Base-by-base conservation (phyloP, 2,888 invertebrate genomes). In the Drosophila borealis region DNA sequence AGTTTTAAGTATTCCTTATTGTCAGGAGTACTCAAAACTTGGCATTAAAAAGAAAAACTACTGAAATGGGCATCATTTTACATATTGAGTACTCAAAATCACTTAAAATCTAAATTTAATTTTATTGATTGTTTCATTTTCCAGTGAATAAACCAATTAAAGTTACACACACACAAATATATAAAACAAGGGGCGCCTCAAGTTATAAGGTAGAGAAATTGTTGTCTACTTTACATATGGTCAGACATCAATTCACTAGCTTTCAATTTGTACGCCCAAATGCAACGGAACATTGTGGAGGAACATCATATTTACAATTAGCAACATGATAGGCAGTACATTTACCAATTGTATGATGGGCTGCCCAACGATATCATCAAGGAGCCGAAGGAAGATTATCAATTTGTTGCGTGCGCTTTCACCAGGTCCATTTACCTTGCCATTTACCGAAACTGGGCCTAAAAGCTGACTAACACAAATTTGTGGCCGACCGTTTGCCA, bases 231-330 rank as follows among this genome's bases (percentile, higher is more conserved):
- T 46, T 45, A 17, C 25, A 39, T 50, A 41, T n/a, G 8, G 36
- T 9, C 17, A 84, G 88, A 77, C 88, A 74, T 64, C 85, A 82
- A 69, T 85, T 81, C 67, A 45, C 82, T 88, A 85, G 51, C 83
- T 83, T 88, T 80, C 80, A 80, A 75, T 78, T 88, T 82, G 82
- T 62, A 44, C 73, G 85, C 67, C 74, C 65, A 74, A 70, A 61
- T 50, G 63, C 81, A 79, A 53, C 83, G 65, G 34, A 67, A 69
- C 73, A 66, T 64, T 68, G 39, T 46, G 29, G 2, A 29, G 29
- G 37, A 56, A 61, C 50, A 67, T 60, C 60, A 68, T 71, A 71
- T 74, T 71, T 29, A 53, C 62, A 53, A 56, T 74, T 67, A 60
- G 39, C 46, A 54, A 61, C 69, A 79, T 77, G 70, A 81, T 71